Evolutionary conservation across 2,797 vertebrate genomes (phyloP).

Genomic region (Rhyacichthys aspro): DNA sequence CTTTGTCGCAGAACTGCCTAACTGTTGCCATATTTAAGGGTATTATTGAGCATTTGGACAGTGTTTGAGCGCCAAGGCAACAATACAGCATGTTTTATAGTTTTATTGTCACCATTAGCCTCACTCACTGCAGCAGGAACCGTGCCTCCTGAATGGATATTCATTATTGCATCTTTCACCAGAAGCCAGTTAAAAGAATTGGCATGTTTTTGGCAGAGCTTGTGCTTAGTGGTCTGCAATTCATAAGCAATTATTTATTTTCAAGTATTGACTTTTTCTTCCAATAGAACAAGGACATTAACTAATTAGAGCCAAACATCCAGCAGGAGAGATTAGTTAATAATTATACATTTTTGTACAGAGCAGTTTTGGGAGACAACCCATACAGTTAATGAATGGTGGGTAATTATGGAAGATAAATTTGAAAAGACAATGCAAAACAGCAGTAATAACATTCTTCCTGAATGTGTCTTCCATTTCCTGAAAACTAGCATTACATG

Average conservation of each 20-base stretch:
- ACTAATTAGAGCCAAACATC: slow-evolving; percentile 30
- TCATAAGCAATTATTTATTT: slow-evolving; percentile 8
- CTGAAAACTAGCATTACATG: too few species aligned
- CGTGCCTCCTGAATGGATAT: slow-evolving; percentile 38
- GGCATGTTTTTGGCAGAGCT: slow-evolving; percentile 24
- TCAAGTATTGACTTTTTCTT: slow-evolving; percentile 8
- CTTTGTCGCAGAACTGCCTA: slow-evolving; percentile 52
- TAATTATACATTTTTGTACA: slow-evolving; percentile 15
- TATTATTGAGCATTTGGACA: slow-evolving; percentile 53
- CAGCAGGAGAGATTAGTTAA: slow-evolving; percentile 5
- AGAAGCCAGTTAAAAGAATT: slow-evolving; percentile 18
- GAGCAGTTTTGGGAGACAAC: slow-evolving; percentile 10
- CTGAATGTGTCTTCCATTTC: too few species aligned
- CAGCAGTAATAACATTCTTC: not conserved
- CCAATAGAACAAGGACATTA: slow-evolving; percentile 17
- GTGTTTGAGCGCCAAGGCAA: slow-evolving; percentile 24
- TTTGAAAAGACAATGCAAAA: slow-evolving; percentile 2
- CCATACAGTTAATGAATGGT: not conserved
- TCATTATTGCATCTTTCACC: slow-evolving; percentile 42
- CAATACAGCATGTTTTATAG: slow-evolving; percentile 43
- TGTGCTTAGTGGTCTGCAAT: not conserved
- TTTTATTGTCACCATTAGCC: slow-evolving; percentile 41
- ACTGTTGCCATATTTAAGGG: slow-evolving; percentile 52
- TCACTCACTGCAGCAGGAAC: slow-evolving; percentile 32
- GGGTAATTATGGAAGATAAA: not conserved